Evolutionary conservation across 2,888 invertebrate genomes (phyloP), one percentile per base, ranked within the genome.

Genomic region (Eristalis tenax): DNA sequence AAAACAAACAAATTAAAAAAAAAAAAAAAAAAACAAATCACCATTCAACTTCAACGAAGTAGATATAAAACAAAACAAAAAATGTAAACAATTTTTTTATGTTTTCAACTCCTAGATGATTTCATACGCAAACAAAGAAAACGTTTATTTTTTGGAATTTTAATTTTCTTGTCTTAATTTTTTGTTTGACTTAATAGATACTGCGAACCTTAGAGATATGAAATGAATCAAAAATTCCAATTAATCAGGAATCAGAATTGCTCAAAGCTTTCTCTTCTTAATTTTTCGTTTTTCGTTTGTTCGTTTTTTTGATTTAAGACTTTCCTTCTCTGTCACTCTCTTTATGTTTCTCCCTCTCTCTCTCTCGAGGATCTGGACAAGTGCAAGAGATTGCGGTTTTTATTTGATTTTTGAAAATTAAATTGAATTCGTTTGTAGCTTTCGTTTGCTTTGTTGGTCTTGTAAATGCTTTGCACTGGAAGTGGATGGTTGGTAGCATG

Each of bases 211-310:
- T 76, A 63, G 50, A 80, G 61, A 80, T 35, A 68, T 50, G 8
- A 50, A 43, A 43, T 43, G 43, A 43, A 43, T n/a, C 4, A 15
- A n/a, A 77, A 82, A 86, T 83, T 83, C 78, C 83, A 83, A 43
- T 28, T 15, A 83, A 86, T 86, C 83, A 83, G 83, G 86, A 83
- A 83, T 35, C 65, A 71, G 57, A 59, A 66, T 35, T 83, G 68
- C 32, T 69, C 57, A 40, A 68, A n/a, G 28, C 35, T 74, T 50
- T 59, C 35, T 40, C 35, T 43, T 59, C 71, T 76, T 68, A 23
- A 38, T 22, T 64, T 75, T 59, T 22, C 6, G 32, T 32, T 32
- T 32, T 32, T 32, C 10, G 10, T 8, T 32, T 40, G 11, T 64
- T 75, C 65, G 43, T 35, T 50, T 76, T 26, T 74, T 76, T 66